Conservation (phyloP, 2,113 vertebrate species). For the Hyperopisus bebe region DNA sequence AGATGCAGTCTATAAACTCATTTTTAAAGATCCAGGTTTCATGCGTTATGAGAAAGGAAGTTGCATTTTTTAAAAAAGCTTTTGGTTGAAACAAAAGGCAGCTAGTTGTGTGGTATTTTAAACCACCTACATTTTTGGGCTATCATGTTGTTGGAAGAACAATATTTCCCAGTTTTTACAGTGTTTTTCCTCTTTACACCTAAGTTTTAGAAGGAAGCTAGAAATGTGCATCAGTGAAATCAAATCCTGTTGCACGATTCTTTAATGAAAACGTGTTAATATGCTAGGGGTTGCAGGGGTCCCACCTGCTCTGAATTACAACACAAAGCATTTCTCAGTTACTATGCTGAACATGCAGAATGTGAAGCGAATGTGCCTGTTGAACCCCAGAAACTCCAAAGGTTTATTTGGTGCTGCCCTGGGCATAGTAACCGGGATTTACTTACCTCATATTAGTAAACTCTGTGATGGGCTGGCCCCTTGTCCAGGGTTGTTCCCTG, state of each 20-base stretch:
- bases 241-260: background rate
- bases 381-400: background rate
- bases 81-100: background rate
- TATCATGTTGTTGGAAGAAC: background rate
- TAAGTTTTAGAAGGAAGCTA: background rate
- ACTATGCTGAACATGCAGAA: background rate
- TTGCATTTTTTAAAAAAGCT: background rate
- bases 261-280: background rate
- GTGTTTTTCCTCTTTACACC: background rate
- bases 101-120: background rate
- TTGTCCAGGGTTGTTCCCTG: too few relatives aligned
- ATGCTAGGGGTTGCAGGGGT: background rate
- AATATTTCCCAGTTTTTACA: background rate
- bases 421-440: background rate
- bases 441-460: background rate
- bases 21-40: background rate
- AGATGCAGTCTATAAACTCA: background rate
- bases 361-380: background rate
- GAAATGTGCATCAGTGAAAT: background rate
- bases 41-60: background rate
- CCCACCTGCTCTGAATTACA: conserved; percentile 1
- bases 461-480: too few relatives aligned
- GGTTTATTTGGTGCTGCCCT: background rate
- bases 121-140: background rate
- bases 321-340: background rate